Evolutionary conservation across 2,888 invertebrate genomes (phyloP).

Genomic region (Acleris holmiana): DNA sequence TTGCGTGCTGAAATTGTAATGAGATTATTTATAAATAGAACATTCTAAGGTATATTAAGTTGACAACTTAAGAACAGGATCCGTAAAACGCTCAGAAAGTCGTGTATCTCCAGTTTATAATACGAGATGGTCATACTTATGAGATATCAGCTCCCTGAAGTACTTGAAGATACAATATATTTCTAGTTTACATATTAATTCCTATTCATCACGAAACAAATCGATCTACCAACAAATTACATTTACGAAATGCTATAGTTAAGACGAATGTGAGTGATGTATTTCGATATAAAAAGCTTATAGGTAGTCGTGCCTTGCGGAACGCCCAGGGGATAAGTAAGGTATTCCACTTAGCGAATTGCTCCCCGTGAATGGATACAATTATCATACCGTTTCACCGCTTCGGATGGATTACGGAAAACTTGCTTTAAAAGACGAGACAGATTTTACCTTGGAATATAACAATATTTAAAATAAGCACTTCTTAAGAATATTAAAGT

Average conservation of each 20-base stretch:
- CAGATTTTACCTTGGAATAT: constrained; percentile 32
- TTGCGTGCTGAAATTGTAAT: too few relatives aligned
- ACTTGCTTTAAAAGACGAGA: constrained; percentile 38
- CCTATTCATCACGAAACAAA: too few relatives aligned
- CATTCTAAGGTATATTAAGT: too few relatives aligned
- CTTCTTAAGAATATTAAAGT: constrained; percentile 1
- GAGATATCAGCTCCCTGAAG: too few relatives aligned
- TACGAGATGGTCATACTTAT: too few relatives aligned
- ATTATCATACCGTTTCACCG: constrained; percentile 65
- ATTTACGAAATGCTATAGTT: constrained; percentile 50
- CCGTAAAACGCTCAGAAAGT: too few relatives aligned
- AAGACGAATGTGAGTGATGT: constrained; percentile 70
- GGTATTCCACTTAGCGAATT: constrained; percentile 77
- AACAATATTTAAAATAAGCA: constrained; percentile 12
- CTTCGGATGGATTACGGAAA: constrained; percentile 33
- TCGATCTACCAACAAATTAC: constrained; percentile 27
- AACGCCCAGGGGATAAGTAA: constrained; percentile 73
- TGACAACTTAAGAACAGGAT: too few relatives aligned
- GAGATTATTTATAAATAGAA: too few relatives aligned
- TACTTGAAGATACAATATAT: too few relatives aligned
- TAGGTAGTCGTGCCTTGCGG: constrained; percentile 69
- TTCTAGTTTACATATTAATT: too few relatives aligned
- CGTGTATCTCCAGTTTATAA: too few relatives aligned
- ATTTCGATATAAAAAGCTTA: constrained; percentile 67
- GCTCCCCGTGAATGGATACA: constrained; percentile 65